phyloP scores from a whole-genome alignment of 2,888 invertebrate species.

The Ormia ochracea region DNA sequence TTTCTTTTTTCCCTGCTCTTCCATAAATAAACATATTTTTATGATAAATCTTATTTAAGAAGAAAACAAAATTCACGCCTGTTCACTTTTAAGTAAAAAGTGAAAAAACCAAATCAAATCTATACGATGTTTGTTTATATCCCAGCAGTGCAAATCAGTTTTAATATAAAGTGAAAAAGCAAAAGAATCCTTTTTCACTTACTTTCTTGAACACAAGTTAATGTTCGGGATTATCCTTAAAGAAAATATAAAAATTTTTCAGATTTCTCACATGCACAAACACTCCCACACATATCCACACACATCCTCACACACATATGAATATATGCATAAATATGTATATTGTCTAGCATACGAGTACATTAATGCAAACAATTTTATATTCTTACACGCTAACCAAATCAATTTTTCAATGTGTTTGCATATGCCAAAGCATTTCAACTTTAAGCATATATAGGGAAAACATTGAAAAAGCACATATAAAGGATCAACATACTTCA shows the following conservation, averaged over 20 bases:
- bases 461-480: constrained; percentile 24
- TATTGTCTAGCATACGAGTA: neutral
- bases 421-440: constrained; percentile 59
- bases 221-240: constrained; percentile 64
- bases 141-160: constrained; percentile 51
- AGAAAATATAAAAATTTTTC: constrained; percentile 60
- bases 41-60: constrained; percentile 37
- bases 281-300: no score
- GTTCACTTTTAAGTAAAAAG: constrained; percentile 39
- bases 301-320: no score
- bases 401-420: constrained; percentile 60
- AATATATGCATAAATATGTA: no score
- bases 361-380: constrained; percentile 24
- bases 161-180: constrained; percentile 22
- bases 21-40: constrained; percentile 56
- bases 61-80: constrained; percentile 41
- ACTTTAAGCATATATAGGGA: constrained; percentile 15
- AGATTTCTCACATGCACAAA: constrained; percentile 34
- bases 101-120: neutral
- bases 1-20: neutral
- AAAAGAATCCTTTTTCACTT: constrained; percentile 2
- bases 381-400: constrained; percentile 38
- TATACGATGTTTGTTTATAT: neutral
- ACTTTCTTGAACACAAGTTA: constrained; percentile 58
- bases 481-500: constrained; percentile 57